A percentile compares a stretch with the other conserved stretches of the same genome.
Evolutionary conservation across 2,888 invertebrate genomes (phyloP).

Genomic region (Electrophaes corylata): DNA sequence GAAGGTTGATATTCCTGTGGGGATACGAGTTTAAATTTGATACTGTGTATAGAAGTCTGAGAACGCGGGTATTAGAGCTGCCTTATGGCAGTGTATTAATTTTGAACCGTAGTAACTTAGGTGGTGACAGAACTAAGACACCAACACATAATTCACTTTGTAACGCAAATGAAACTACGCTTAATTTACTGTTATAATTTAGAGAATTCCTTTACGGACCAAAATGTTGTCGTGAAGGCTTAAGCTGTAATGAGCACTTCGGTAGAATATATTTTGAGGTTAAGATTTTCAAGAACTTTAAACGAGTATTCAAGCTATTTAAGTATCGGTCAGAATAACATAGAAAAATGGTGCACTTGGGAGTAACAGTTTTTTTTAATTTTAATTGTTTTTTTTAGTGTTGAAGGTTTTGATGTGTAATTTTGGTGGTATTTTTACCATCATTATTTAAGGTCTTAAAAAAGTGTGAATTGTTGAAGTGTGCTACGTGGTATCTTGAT

Average conservation of each 20-base stretch:
- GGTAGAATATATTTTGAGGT: constrained; percentile 14
- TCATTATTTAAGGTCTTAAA: too few relatives aligned
- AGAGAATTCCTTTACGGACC: constrained; percentile 77
- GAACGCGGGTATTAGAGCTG: constrained; percentile 75
- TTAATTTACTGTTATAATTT: constrained; percentile 84
- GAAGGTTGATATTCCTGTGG: constrained; percentile 48
- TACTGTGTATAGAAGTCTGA: constrained; percentile 74
- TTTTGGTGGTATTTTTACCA: too few relatives aligned
- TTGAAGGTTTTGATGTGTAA: too few relatives aligned
- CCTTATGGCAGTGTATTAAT: constrained; percentile 84
- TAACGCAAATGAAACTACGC: constrained; percentile 83
- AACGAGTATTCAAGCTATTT: too few relatives aligned
- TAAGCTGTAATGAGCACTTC: constrained; percentile 20
- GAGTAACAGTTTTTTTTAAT: too few relatives aligned
- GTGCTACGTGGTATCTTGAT: too few relatives aligned
- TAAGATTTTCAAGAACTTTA: neutral
- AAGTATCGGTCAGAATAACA: too few relatives aligned
- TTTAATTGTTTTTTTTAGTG: too few relatives aligned
- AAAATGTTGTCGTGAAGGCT: constrained; percentile 40
- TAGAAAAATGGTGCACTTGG: too few relatives aligned
- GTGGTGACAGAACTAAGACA: constrained; percentile 84
- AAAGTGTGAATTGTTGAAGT: too few relatives aligned
- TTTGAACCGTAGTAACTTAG: constrained; percentile 84
- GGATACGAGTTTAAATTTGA: constrained; percentile 68
- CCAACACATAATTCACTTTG: constrained; percentile 82